Percentiles rank a stretch among this genome's conserved stretches.
Evolutionary conservation across 2,797 vertebrate species (phyloP).

Genomic region (Melopsittacus undulatus): DNA sequence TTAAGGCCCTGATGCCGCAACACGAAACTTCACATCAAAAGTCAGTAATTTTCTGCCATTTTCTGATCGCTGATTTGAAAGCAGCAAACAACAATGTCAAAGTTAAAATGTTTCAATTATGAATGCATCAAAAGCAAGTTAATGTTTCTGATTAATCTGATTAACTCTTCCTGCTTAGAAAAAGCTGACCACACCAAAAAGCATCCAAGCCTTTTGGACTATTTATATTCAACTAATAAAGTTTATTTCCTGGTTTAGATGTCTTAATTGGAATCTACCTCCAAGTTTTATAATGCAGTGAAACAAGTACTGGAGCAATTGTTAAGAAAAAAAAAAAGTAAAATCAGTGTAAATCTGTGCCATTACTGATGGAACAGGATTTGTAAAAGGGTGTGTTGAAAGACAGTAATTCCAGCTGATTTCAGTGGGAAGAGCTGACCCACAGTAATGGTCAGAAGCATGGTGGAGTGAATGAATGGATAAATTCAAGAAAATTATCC

Average conservation of each 20-base stretch:
- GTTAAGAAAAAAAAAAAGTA: neutral
- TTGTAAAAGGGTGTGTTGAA: neutral
- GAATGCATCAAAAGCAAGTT: neutral
- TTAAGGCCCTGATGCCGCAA: conserved; percentile 55
- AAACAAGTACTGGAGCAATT: neutral
- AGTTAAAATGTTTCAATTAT: neutral
- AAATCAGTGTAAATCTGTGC: neutral
- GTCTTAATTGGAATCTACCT: neutral
- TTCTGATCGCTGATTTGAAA: conserved; percentile 53
- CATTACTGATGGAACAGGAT: neutral
- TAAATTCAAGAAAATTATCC: neutral
- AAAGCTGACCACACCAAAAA: neutral
- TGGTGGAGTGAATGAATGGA: neutral
- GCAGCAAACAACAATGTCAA: neutral
- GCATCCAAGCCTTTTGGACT: neutral
- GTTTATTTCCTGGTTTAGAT: neutral
- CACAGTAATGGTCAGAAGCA: neutral
- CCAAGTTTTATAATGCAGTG: neutral
- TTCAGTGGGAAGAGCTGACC: neutral
- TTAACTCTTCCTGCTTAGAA: conserved; percentile 10
- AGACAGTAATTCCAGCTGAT: neutral
- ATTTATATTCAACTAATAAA: neutral
- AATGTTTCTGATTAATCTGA: conserved; percentile 28
- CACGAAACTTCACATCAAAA: conserved; percentile 43
- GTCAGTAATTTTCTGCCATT: conserved; percentile 65